These are phyloP conservation scores for Aleadryas rufinucha DNA, from an alignment of 2,113 vertebrate species.

Conservation along the genomic window DNA sequence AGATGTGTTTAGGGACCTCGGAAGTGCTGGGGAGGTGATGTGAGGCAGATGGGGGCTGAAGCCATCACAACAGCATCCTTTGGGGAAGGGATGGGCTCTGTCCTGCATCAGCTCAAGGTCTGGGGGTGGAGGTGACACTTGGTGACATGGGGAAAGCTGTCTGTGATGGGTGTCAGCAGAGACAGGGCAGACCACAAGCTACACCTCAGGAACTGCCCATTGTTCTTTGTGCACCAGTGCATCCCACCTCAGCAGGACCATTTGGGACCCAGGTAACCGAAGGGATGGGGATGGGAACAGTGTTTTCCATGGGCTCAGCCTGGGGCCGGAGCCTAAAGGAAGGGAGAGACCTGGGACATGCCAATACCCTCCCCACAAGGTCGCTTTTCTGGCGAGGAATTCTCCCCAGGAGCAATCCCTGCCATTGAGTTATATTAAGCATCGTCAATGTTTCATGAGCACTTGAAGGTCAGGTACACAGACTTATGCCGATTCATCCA, in stretches of 20 bases:
- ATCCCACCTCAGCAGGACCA: background rate
- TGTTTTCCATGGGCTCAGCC: background rate
- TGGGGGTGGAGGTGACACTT: background rate
- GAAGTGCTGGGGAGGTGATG: background rate
- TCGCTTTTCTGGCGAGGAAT: background rate
- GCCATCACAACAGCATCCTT: background rate
- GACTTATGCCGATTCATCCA: slow-evolving; percentile 14
- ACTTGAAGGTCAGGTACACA: slow-evolving; percentile 60
- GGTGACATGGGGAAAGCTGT: background rate
- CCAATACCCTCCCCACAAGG: background rate
- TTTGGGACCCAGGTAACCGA: background rate
- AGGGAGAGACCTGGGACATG: fast-evolving
- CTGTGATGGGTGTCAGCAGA: background rate
- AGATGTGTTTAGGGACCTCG: background rate
- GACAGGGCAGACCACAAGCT: background rate
- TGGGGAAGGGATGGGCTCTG: background rate
- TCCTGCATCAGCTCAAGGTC: background rate
- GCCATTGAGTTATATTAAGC: slow-evolving; percentile 54
- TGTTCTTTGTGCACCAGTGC: background rate
- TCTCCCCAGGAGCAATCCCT: background rate
- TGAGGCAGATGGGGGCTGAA: background rate
- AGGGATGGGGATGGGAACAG: background rate
- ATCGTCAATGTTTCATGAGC: slow-evolving; percentile 62
- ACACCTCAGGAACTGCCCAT: background rate
- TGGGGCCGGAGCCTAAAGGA: background rate